phyloP scores from a whole-genome alignment of 2,888 invertebrate species.

The Catocala nupta region DNA sequence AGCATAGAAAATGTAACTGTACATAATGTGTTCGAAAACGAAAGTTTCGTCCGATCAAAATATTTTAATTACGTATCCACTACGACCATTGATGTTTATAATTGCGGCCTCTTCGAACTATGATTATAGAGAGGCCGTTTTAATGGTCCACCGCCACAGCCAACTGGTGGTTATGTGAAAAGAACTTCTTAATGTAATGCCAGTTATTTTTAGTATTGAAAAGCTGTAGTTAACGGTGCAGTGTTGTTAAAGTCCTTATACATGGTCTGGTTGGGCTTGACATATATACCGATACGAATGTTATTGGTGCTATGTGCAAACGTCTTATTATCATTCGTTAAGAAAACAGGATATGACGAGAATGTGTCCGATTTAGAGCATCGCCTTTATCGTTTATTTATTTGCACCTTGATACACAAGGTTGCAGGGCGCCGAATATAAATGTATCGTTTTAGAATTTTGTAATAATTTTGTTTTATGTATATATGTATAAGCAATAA shows the following conservation, averaged over 20 bases:
- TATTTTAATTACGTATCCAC: conserved; percentile 41
- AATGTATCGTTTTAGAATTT: too few species aligned
- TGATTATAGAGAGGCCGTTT: conserved; percentile 36
- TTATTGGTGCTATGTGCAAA: too few species aligned
- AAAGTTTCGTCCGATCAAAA: conserved; percentile 39
- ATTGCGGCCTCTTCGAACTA: conserved; percentile 27
- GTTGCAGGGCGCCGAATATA: too few species aligned
- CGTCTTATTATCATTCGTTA: too few species aligned
- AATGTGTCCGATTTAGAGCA: too few species aligned
- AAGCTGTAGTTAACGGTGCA: background rate
- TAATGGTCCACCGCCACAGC: conserved; percentile 26
- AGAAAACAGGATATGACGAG: too few species aligned
- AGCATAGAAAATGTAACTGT: conserved; percentile 12
- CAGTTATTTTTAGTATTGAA: conserved; percentile 10
- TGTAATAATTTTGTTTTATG: too few species aligned
- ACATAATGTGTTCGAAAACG: conserved; percentile 21
- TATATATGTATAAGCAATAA: too few species aligned
- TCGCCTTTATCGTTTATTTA: too few species aligned
- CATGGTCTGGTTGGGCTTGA: background rate
- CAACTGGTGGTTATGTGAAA: conserved; percentile 33
- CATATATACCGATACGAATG: too few species aligned
- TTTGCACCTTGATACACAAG: too few species aligned
- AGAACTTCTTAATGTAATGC: conserved; percentile 20
- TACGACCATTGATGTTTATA: conserved; percentile 28
- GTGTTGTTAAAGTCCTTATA: background rate